Evolutionary conservation across 2,797 vertebrate species (phyloP), one percentile per base, ranked within the genome.

Genomic region (Ataeniobius toweri): DNA sequence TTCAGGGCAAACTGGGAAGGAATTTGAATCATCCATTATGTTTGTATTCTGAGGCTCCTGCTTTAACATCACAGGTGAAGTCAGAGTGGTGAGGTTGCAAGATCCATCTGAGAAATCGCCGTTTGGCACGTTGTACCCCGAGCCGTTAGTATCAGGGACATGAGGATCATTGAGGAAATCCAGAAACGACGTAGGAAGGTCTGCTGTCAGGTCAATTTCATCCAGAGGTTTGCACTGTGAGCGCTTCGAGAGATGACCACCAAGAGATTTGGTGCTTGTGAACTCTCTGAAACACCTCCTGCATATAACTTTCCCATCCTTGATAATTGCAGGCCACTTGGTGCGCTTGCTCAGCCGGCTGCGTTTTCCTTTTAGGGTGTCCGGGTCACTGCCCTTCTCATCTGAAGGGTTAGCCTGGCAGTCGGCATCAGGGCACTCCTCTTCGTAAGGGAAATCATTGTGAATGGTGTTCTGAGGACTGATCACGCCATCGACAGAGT

Each of bases 321-420:
- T 97, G 82, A 99, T 98, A 85, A 99, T 99, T 46, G 98, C 98
- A 71, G 98, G 98, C 97, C 98, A 99, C 88, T 99, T 99, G 69
- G 97, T 97, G 80, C 98, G 96, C 90, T 97, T 98, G 90, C 97
- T 98, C 79, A 97, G 94, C 85, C 97, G 97, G 81, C 95, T 92
- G 80, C 93, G 94, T 88, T 96, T 96, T 76, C 78, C 88, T 91
- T 94, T 95, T 58, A 84, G 93, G 2, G 22, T 0, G 0, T 95
- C 94, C 13, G 83, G 51, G 39, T 94, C 89, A 59, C 53, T 41
- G 8, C 39, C 80, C 78, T 94, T 94, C 75, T 95, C 94, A 5
- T 94, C 93, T 58, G 89, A 18, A 6, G 88, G 81, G 39, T 81
- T 78, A 9, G 77, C 51, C 53, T 95, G 94, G 71, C 92, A 86